phyloP scores from a whole-genome alignment of 2,888 invertebrate species.

The Aromia moschata region DNA sequence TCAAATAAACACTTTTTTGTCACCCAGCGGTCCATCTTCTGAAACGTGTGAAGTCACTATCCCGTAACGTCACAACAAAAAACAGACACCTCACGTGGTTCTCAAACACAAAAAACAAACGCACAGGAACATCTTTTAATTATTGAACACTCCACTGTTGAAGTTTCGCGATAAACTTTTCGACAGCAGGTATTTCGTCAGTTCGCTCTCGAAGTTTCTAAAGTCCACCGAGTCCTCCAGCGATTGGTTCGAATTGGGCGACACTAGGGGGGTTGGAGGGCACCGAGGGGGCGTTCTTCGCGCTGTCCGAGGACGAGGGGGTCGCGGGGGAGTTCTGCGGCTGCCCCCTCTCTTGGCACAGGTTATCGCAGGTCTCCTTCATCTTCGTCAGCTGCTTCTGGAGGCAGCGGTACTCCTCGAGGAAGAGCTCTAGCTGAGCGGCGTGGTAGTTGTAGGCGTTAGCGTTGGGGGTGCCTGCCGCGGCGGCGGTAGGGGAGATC shows the following conservation, averaged over 20 bases:
- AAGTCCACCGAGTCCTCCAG: conserved; percentile 63
- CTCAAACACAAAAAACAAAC: too few species aligned
- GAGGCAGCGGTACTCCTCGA: conserved; percentile 80
- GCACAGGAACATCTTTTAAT: too few species aligned
- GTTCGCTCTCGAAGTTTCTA: conserved; percentile 67
- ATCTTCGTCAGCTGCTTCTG: conserved; percentile 82
- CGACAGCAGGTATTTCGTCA: conserved; percentile 58
- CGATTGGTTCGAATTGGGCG: conserved; percentile 64
- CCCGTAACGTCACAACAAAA: too few species aligned
- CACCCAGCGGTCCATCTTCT: too few species aligned
- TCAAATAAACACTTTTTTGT: too few species aligned
- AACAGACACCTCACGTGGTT: too few species aligned
- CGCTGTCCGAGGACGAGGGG: conserved; percentile 19
- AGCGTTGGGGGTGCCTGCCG: conserved; percentile 44
- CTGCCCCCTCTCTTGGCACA: conserved; percentile 62
- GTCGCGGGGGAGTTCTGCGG: conserved; percentile 51
- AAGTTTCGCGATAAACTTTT: conserved; percentile 50
- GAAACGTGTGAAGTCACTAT: too few species aligned
- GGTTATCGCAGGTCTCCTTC: conserved; percentile 80
- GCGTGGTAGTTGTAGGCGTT: conserved; percentile 80
- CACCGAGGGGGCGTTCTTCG: conserved; percentile 24
- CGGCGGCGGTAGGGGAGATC: conserved; percentile 38
- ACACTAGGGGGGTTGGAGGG: conserved; percentile 51
- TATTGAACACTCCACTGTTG: conserved; percentile 43
- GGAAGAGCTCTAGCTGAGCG: conserved; percentile 79